phyloP scores from a whole-genome alignment of 2,888 invertebrate genomes.

The Drosophila vallismaia region DNA sequence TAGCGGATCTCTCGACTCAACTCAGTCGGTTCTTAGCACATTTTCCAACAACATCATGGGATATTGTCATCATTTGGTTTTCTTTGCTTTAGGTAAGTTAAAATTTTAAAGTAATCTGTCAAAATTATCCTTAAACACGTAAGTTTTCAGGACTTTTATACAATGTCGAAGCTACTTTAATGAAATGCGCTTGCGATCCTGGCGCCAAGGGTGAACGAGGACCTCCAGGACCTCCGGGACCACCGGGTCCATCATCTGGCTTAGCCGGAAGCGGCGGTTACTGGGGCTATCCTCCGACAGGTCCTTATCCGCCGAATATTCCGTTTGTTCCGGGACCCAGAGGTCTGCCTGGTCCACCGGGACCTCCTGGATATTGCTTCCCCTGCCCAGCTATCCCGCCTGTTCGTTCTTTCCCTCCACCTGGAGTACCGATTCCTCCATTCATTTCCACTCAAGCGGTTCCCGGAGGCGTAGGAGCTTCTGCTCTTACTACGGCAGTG shows the following conservation, averaged over 20 bases:
- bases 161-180: constrained; percentile 45
- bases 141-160: constrained; percentile 43
- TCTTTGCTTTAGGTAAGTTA: constrained; percentile 61
- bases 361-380: constrained; percentile 69
- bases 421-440: constrained; percentile 27
- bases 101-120: constrained; percentile 8
- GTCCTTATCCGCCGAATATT: constrained; percentile 46
- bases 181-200: constrained; percentile 69
- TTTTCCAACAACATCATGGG: constrained; percentile 50
- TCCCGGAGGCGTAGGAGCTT: constrained; percentile 24
- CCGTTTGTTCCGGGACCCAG: constrained; percentile 55
- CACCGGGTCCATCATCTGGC: constrained; percentile 37
- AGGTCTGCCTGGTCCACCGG: constrained; percentile 67
- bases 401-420: constrained; percentile 8
- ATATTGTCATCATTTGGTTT: constrained; percentile 21
- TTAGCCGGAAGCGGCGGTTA: constrained; percentile 11
- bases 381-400: constrained; percentile 55
- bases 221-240: constrained; percentile 47
- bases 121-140: neutral
- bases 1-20: neutral
- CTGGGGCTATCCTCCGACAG: constrained; percentile 57
- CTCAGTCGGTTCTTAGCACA: constrained; percentile 46
- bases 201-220: constrained; percentile 60
- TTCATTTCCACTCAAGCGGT: constrained; percentile 26
- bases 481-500: constrained; percentile 38